Conservation (phyloP, 2,113 vertebrate species). For the Vidua macroura region DNA sequence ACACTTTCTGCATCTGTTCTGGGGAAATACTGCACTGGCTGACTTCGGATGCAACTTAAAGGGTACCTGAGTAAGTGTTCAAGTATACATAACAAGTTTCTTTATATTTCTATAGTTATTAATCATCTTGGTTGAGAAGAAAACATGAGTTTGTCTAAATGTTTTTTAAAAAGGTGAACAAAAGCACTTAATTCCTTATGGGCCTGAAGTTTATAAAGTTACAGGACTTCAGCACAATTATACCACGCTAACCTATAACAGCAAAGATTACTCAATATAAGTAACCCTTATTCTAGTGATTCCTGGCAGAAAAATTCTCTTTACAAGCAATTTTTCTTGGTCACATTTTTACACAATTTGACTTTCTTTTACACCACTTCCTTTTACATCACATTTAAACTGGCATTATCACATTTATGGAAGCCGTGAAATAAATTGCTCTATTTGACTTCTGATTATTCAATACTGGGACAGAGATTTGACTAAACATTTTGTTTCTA, state of each 20-base stretch:
- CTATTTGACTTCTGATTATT: not conserved
- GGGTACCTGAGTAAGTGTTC: conserved; percentile 77
- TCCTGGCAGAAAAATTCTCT: not conserved
- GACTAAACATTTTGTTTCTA: not conserved
- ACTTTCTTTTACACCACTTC: not conserved
- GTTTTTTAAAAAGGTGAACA: not conserved
- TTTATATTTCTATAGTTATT: not conserved
- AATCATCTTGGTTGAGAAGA: not conserved
- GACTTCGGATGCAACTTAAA: conserved; percentile 85
- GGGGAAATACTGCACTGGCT: conserved; percentile 81
- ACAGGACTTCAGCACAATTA: not conserved
- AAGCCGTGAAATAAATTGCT: not conserved
- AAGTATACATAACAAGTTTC: not conserved
- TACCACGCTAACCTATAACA: not conserved
- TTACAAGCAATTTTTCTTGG: not conserved
- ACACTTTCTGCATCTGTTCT: conserved; percentile 75
- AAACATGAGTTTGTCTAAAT: not conserved
- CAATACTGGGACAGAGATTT: not conserved
- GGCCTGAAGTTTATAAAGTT: not conserved
- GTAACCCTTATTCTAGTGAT: not conserved
- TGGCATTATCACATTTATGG: not conserved
- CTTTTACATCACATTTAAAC: not conserved
- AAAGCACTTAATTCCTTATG: not conserved
- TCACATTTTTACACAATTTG: not conserved
- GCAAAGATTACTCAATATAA: not conserved